These are phyloP conservation scores for Drosophila bocki DNA, from an alignment of 1,140 invertebrate genomes.

Conservation along the genomic window DNA sequence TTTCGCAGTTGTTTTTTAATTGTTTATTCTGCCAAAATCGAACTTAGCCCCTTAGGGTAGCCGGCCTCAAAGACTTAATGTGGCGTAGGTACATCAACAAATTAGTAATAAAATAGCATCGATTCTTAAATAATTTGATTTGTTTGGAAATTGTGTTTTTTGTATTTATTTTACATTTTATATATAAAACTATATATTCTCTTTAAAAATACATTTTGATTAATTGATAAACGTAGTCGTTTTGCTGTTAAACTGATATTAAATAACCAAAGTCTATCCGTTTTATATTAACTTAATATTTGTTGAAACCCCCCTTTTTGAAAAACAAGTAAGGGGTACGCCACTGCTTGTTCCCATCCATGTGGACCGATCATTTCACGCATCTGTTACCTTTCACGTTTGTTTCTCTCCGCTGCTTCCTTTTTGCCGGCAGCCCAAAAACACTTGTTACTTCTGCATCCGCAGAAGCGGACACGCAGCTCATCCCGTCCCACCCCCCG, in stretches of 20 bases:
- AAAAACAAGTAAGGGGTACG: background rate
- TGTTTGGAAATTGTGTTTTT: too few species aligned
- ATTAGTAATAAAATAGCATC: too few species aligned
- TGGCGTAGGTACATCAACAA: background rate
- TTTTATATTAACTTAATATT: too few species aligned
- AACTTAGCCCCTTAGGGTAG: too few species aligned
- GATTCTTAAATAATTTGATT: too few species aligned
- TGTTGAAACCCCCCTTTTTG: background rate
- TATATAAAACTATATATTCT: too few species aligned
- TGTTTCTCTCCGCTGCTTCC: slow-evolving; percentile 32
- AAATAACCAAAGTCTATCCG: too few species aligned
- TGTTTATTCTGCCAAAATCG: background rate
- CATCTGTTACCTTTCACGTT: slow-evolving; percentile 59
- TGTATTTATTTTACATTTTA: too few species aligned
- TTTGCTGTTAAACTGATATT: too few species aligned
- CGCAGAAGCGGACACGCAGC: slow-evolving; percentile 5
- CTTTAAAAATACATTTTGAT: too few species aligned
- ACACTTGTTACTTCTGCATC: slow-evolving; percentile 59
- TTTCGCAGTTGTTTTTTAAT: slow-evolving; percentile 8
- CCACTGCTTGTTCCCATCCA: slow-evolving; percentile 7
- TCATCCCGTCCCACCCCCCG: slow-evolving; percentile 1
- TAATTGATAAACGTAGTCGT: too few species aligned
- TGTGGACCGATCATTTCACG: slow-evolving; percentile 32
- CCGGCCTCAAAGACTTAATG: background rate
- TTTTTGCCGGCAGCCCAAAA: slow-evolving; percentile 49